Evolutionary conservation across 30 jellyfish, hydroid and myxozoan species (phyloP).

Genomic region (Mastigias papua): DNA sequence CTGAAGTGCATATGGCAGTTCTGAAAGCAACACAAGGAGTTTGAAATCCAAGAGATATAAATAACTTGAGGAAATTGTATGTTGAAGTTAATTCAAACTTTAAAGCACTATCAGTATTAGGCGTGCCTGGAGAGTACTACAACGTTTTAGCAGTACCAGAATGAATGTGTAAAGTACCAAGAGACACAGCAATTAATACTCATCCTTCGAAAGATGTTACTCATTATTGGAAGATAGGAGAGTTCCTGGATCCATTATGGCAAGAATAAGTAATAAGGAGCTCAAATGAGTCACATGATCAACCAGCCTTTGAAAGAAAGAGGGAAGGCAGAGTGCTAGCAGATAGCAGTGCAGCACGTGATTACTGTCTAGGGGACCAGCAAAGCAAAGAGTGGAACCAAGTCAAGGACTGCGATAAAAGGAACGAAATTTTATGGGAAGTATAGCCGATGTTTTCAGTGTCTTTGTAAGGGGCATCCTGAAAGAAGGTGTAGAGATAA

Average conservation of each 20-base stretch:
- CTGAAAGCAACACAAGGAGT: too few relatives aligned
- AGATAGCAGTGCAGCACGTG: slow-evolving; percentile 30
- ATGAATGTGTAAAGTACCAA: slow-evolving; percentile 1
- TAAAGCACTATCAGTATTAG: slow-evolving; percentile 35
- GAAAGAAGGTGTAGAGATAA: slow-evolving; percentile 25
- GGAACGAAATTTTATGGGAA: slow-evolving; percentile 41
- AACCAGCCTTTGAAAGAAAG: slow-evolving; percentile 20
- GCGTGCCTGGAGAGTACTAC: slow-evolving; percentile 29
- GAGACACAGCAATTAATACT: slow-evolving; percentile 13
- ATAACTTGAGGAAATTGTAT: slow-evolving; percentile 24
- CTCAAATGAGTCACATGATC: slow-evolving; percentile 26
- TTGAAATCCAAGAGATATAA: too few relatives aligned
- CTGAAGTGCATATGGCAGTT: too few relatives aligned
- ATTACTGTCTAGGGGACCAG: slow-evolving; percentile 44
- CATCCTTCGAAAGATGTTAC: slow-evolving; percentile 24
- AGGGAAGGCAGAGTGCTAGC: slow-evolving; percentile 20
- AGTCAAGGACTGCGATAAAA: slow-evolving; percentile 10
- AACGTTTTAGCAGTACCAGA: slow-evolving; percentile 23
- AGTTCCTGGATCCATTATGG: slow-evolving; percentile 39
- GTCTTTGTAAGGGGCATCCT: slow-evolving; percentile 47
- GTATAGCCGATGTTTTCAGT: slow-evolving; percentile 31
- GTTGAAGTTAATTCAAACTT: slow-evolving; percentile 29
- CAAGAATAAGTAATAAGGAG: slow-evolving; percentile 19
- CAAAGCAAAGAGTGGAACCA: slow-evolving; percentile 41
- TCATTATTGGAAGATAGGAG: slow-evolving; percentile 53